A percentile compares a stretch with the other conserved stretches of the same genome.
phyloP scores from a whole-genome alignment of 2,797 vertebrate genomes.

The Lagorchestes hirsutus region DNA sequence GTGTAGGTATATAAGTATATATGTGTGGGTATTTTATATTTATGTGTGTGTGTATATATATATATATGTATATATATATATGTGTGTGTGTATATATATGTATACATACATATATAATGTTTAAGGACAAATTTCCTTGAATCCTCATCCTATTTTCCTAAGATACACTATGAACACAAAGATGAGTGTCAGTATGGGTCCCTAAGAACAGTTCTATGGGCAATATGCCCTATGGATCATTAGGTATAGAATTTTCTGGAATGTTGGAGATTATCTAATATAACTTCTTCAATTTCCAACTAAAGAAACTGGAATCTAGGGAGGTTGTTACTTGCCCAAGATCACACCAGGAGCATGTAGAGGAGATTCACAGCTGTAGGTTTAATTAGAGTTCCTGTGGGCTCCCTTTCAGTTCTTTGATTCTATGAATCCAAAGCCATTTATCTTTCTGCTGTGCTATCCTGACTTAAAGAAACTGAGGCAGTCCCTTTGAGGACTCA shows the following conservation, averaged over 20 bases:
- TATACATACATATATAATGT: no score
- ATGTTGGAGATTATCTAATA: neutral
- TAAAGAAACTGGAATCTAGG: neutral
- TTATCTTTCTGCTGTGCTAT: neutral
- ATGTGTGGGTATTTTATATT: no score
- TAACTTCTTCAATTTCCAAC: neutral
- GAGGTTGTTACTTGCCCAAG: neutral
- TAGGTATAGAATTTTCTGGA: neutral
- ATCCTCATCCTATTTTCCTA: neutral
- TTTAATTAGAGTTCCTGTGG: neutral
- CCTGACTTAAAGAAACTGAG: neutral
- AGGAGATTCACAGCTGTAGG: neutral
- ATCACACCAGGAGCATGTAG: neutral
- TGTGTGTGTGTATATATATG: no score
- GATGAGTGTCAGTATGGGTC: neutral
- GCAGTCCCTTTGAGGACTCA: neutral
- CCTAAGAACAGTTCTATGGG: neutral
- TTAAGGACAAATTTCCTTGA: neutral
- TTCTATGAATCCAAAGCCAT: neutral
- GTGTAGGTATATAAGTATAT: no score
- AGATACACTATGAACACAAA: neutral
- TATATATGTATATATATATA: no score
- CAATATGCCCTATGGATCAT: neutral
- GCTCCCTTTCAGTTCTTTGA: neutral
- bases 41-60: no score